Evolutionary conservation across 2,797 vertebrate genomes (phyloP), one percentile per base, ranked within the genome.

Genomic region (Iguana delicatissima): DNA sequence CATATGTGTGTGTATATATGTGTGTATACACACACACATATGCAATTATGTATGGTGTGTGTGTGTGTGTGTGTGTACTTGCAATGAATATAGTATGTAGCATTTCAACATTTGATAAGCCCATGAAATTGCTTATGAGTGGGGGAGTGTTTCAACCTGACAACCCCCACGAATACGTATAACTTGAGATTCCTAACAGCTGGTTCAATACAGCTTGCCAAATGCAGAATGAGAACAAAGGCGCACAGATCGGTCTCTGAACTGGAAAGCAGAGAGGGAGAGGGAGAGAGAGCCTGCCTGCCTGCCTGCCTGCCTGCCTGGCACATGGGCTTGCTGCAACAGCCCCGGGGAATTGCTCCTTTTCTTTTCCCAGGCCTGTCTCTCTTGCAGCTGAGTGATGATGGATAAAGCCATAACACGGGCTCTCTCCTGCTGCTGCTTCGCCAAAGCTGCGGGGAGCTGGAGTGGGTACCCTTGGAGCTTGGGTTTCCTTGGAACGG

Each of bases 331-430:
- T 89, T 84, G 74, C 86, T 72, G 80, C 26, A 55, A 24, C 89
- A 93, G 50, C 93, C 92, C 91, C 5, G 55, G 94, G 93, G 94
- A 95, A 94, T 91, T 4, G 86, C 90, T 50, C 77, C 0, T 0
- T 59, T 38, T 46, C 50, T 10, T 93, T 96, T 95, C 93, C 94
- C 92, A 91, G 93, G 55, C 92, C 55, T 64, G 0, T 81, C 74
- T 57, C 29, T 7, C 57, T n/a, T 0, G 67, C 79, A 90, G 87
- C 8, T 29, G 35, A 86, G 90, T 0, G 89, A 52, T 94, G 95
- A 96, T 84, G 93, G 94, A 95, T 92, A 93, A 95, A 96, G 81
- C n/a, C 93, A 80, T 5, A 7, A 83, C 91, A 72, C 1, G 87
- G 91, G 93, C 91, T 94, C 94, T 91, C 93, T n/a, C n/a, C n/a